These are phyloP conservation scores for Euclidia mi DNA, from an alignment of 2,888 invertebrate species.

Conservation along the genomic window DNA sequence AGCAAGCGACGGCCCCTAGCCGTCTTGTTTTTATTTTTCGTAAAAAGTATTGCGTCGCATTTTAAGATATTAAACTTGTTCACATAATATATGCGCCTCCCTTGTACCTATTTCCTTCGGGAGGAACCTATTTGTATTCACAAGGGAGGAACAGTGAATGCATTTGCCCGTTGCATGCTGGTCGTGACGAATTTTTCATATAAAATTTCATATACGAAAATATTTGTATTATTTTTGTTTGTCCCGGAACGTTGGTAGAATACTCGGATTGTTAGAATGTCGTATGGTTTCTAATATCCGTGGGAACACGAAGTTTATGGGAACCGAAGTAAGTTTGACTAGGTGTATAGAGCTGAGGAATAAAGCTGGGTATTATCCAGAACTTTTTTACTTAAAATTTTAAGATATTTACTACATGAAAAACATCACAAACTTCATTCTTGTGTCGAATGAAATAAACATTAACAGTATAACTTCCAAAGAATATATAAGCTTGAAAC, in stretches of 20 bases:
- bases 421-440: too few species aligned
- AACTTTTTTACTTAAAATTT: too few species aligned
- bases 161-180: constrained; percentile 71
- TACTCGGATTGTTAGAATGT: constrained; percentile 11
- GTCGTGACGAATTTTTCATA: constrained; percentile 68
- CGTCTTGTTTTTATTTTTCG: constrained; percentile 45
- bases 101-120: constrained; percentile 63
- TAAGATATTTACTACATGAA: too few species aligned
- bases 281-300: constrained; percentile 7
- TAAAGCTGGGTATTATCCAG: too few species aligned
- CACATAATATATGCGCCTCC: constrained; percentile 72
- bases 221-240: constrained; percentile 57
- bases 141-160: constrained; percentile 71
- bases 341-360: too few species aligned
- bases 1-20: constrained; percentile 18
- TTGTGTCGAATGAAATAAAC: too few species aligned
- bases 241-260: constrained; percentile 25
- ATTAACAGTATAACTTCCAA: too few species aligned
- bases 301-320: too few species aligned
- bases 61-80: constrained; percentile 76
- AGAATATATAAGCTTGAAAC: too few species aligned
- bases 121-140: constrained; percentile 79
- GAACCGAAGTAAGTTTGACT: too few species aligned
- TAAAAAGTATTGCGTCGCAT: constrained; percentile 60
- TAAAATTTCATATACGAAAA: constrained; percentile 60